These are phyloP conservation scores for Aspidiotus destructor DNA, from an alignment of 2,888 invertebrate species.

Conservation along the genomic window DNA sequence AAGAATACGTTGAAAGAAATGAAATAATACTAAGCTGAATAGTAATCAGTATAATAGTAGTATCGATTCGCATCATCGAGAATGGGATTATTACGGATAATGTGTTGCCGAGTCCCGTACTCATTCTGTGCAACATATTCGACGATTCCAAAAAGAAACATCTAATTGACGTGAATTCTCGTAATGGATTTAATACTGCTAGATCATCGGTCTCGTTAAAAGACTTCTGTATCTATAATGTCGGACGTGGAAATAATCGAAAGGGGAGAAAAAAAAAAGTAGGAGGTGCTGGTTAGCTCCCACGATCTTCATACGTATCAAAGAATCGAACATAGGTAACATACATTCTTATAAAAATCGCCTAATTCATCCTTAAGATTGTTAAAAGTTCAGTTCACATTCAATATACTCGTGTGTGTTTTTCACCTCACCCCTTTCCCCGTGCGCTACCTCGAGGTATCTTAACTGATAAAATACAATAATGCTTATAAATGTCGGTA, in stretches of 20 bases:
- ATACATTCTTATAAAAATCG: slow-evolving; percentile 12
- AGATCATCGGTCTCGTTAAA: slow-evolving; percentile 24
- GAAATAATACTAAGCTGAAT: slow-evolving; percentile 4
- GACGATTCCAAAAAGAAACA: slow-evolving; percentile 27
- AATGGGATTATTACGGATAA: slow-evolving; percentile 21
- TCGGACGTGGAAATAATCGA: slow-evolving; percentile 16
- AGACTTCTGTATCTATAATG: slow-evolving; percentile 30
- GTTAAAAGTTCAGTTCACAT: not conserved
- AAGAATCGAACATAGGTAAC: not conserved
- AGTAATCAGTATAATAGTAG: slow-evolving; percentile 15
- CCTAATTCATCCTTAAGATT: slow-evolving; percentile 23
- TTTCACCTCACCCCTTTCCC: not conserved
- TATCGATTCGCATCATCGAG: slow-evolving; percentile 16
- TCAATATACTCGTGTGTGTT: not conserved
- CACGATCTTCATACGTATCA: slow-evolving; percentile 8
- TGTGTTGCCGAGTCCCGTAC: slow-evolving; percentile 15
- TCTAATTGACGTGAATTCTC: slow-evolving; percentile 18
- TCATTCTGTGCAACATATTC: slow-evolving; percentile 13
- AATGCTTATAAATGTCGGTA: slow-evolving; percentile 4
- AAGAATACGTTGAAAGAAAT: slow-evolving; percentile 8
- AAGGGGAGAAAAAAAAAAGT: slow-evolving; percentile 7
- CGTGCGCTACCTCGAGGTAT: not conserved
- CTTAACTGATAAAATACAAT: not conserved
- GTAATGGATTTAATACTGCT: slow-evolving; percentile 28
- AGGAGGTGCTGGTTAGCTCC: slow-evolving; percentile 24